Evolutionary conservation across 2,113 vertebrate genomes (phyloP).

Genomic region (Alligator sinensis): DNA sequence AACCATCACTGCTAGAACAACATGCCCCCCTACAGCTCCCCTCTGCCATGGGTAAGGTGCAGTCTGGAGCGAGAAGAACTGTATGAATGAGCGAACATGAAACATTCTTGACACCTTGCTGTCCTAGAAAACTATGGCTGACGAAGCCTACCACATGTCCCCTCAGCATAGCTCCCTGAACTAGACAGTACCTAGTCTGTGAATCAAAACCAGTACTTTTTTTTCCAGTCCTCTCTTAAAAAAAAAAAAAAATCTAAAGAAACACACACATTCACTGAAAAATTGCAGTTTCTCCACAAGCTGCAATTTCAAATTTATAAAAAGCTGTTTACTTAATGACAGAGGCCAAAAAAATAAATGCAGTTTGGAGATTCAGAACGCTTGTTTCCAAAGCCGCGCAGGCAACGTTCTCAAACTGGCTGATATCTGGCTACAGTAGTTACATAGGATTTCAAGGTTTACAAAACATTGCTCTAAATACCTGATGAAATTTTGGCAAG

Average conservation of each 20-base stretch:
- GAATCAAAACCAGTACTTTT: neutral
- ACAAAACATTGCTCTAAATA: slow-evolving; percentile 56
- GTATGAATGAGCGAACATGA: neutral
- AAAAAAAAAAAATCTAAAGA: neutral
- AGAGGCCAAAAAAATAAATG: neutral
- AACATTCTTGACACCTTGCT: neutral
- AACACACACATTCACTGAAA: neutral
- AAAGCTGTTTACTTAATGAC: neutral
- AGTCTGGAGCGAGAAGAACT: neutral
- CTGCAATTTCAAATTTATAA: neutral
- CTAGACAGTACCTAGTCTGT: neutral
- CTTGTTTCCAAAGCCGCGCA: neutral
- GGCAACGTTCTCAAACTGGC: neutral
- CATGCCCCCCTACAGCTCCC: neutral
- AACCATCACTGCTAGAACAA: too few relatives aligned
- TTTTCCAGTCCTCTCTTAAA: neutral
- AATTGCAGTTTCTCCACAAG: neutral
- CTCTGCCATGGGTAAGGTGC: neutral
- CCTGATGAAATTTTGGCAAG: slow-evolving; percentile 75
- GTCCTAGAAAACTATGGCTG: neutral
- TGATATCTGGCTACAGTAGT: slow-evolving; percentile 70
- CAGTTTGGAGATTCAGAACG: neutral
- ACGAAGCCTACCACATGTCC: neutral
- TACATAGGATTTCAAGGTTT: slow-evolving; percentile 53
- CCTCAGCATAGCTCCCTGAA: neutral